These are phyloP conservation scores for Clarias magur DNA, from an alignment of 2,113 vertebrate species.

Conservation along the genomic window DNA sequence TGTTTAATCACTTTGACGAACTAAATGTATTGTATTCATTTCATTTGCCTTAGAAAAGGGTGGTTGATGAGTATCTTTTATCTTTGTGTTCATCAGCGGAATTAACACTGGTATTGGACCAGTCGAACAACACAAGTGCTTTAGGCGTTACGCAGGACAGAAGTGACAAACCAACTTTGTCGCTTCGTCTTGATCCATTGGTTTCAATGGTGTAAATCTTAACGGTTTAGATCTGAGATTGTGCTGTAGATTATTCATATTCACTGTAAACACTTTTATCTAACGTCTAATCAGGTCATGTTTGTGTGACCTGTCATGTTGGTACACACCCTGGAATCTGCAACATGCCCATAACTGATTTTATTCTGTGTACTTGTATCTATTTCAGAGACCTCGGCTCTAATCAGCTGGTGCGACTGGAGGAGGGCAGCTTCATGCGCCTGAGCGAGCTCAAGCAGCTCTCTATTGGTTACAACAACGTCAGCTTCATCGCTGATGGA, in stretches of 20 bases:
- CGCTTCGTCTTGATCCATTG: not conserved
- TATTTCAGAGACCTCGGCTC: constrained; percentile 83
- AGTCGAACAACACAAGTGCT: not conserved
- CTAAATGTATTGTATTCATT: not conserved
- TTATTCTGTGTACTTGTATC: not conserved
- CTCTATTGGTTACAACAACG: constrained; percentile 86
- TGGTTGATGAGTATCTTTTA: not conserved
- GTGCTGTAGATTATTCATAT: not conserved
- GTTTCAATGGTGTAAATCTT: not conserved
- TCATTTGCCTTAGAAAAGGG: not conserved
- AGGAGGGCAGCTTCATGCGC: constrained; percentile 90
- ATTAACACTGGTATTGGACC: not conserved
- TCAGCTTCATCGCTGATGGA: constrained; percentile 94
- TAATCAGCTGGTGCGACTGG: constrained; percentile 88
- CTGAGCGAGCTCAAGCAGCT: constrained; percentile 85
- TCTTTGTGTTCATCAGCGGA: not conserved
- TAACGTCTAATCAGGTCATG: not conserved
- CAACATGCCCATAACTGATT: too few relatives aligned
- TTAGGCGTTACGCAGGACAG: not conserved
- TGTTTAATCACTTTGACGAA: not conserved
- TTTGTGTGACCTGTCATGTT: not conserved
- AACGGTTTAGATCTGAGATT: not conserved
- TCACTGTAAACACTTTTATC: not conserved
- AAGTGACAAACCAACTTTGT: not conserved
- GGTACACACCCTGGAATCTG: not conserved